Evolutionary conservation across 2,888 invertebrate genomes (phyloP).

Genomic region (Cyaniris semiargus): DNA sequence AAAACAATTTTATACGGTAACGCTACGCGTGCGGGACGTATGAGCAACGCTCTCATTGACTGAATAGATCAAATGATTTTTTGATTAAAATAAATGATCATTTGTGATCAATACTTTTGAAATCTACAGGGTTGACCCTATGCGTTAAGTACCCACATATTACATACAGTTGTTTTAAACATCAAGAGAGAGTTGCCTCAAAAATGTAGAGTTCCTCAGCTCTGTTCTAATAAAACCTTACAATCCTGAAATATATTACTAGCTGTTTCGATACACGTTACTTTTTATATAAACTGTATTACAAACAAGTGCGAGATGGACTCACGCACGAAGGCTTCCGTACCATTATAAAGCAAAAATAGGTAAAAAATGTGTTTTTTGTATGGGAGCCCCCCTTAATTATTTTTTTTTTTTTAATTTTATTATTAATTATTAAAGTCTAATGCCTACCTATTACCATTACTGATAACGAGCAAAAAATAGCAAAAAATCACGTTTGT

Average conservation of each 20-base stretch:
- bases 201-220: neutral
- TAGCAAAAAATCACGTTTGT: too few relatives aligned
- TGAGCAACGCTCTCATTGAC: neutral
- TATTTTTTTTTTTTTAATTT: too few relatives aligned
- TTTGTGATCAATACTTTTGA: neutral
- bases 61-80: neutral
- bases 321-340: too few relatives aligned
- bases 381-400: too few relatives aligned
- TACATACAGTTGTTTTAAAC: neutral
- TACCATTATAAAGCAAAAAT: too few relatives aligned
- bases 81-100: slow-evolving; percentile 1
- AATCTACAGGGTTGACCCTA: neutral
- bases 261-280: neutral
- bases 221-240: neutral
- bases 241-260: neutral
- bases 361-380: too few relatives aligned
- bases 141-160: neutral
- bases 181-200: neutral
- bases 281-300: neutral
- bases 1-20: neutral
- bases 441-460: too few relatives aligned
- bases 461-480: too few relatives aligned
- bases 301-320: too few relatives aligned
- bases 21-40: neutral
- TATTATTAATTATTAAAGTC: too few relatives aligned